Conservation (phyloP, 1,140 invertebrate species). For the Charaxes varanes region DNA sequence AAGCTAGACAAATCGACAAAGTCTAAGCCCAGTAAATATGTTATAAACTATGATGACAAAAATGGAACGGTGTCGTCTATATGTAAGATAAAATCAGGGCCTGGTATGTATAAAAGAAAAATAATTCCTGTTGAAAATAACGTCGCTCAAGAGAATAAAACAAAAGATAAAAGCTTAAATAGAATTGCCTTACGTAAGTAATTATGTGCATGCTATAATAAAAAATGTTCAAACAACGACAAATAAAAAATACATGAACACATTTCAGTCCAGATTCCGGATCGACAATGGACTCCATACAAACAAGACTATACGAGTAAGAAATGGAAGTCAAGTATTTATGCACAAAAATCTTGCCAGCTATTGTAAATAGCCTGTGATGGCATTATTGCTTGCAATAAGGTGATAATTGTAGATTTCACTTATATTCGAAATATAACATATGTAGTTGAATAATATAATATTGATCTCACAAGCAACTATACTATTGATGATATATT, state of each 20-base stretch:
- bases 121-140: conserved; percentile 36
- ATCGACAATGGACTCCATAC: conserved; percentile 36
- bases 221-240: conserved; percentile 33
- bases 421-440: conserved; percentile 3
- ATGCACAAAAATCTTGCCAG: conserved; percentile 56
- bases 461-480: conserved; percentile 36
- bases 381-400: conserved; percentile 6
- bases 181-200: conserved; percentile 65
- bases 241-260: conserved; percentile 47
- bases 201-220: conserved; percentile 51
- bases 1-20: conserved; percentile 25
- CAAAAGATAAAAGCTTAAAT: conserved; percentile 38
- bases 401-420: conserved; percentile 6
- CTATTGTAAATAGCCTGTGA: conserved; percentile 47
- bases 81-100: conserved; percentile 44
- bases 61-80: conserved; percentile 65
- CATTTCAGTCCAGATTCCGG: conserved; percentile 61
- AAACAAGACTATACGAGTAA: conserved; percentile 33
- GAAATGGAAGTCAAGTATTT: conserved; percentile 37
- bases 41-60: conserved; percentile 68
- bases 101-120: conserved; percentile 38
- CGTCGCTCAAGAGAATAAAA: conserved; percentile 31
- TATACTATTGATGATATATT: conserved; percentile 16
- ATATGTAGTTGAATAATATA: conserved; percentile 12
- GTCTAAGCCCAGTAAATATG: conserved; percentile 50